These are phyloP conservation scores for Arctocebus calabarensis DNA, from an alignment of 2,797 vertebrate genomes.

Conservation along the genomic window DNA sequence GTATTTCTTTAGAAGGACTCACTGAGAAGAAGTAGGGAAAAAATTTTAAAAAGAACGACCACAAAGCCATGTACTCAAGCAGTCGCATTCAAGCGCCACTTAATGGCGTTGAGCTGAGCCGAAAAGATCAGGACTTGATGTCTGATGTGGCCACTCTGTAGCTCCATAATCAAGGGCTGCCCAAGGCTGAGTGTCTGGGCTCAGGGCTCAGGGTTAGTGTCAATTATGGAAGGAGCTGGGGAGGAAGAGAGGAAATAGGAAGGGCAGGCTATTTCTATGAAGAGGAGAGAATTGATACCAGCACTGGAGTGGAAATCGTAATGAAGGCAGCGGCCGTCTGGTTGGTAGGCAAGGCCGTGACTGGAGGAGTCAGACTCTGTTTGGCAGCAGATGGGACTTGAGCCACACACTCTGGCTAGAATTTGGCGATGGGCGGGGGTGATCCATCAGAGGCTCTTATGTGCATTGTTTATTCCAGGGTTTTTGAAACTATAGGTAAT, in stretches of 20 bases:
- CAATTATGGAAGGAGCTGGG: constrained; percentile 75
- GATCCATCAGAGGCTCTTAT: background rate
- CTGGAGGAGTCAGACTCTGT: constrained; percentile 19
- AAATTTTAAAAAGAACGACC: background rate
- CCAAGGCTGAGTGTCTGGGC: constrained; percentile 59
- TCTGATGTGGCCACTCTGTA: constrained; percentile 45
- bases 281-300: constrained; percentile 52
- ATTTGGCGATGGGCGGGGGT: background rate
- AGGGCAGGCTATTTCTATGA: constrained; percentile 74
- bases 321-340: constrained; percentile 58
- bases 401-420: background rate
- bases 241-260: constrained; percentile 64
- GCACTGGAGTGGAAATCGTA: constrained; percentile 5
- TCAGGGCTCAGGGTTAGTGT: constrained; percentile 60
- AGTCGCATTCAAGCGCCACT: constrained; percentile 81
- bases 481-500: constrained; percentile 23
- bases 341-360: constrained; percentile 9
- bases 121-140: constrained; percentile 69
- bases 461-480: background rate
- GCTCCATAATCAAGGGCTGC: constrained; percentile 78
- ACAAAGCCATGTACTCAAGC: constrained; percentile 74
- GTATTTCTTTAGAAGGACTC: constrained; percentile 74
- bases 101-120: constrained; percentile 58
- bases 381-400: constrained; percentile 19
- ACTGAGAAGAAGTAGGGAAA: constrained; percentile 2